Base-by-base conservation (phyloP, 2,888 invertebrate genomes). In the Gnatocerus cornutus region DNA sequence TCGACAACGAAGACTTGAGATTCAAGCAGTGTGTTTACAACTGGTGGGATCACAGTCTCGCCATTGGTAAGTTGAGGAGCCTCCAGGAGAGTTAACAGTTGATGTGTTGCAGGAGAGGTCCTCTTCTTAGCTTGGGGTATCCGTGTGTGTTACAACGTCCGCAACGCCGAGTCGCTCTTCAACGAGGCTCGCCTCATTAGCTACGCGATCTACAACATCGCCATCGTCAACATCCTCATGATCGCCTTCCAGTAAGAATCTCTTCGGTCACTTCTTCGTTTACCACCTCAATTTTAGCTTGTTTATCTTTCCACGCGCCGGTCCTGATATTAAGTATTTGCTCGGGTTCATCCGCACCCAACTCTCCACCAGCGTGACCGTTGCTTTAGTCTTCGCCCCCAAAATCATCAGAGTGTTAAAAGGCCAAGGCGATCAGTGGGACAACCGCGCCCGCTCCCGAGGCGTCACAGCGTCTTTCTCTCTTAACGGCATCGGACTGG, bases 21-120 rank as follows among this genome's bases (percentile, higher is more conserved):
- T 97, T 96, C 86, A 94, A 93, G 81, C 94, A 95, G 81, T 97
- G 97, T 85, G 90, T 92, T 30, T 95, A 93, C 84, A 95, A 95
- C 80, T 96, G 96, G 94, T 97, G 97, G 96, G 95, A 95, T 88
- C 96, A 96, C 84, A 95, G 94, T 83, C 88, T 96, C 82, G 94
- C 95, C 48, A 94, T 95, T 81, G 95, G 96, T 91, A 77, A 76
- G 73, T 21, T n/a, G n/a, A n/a, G n/a, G n/a, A n/a, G n/a, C n/a
- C n/a, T n/a, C n/a, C n/a, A n/a, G n/a, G n/a, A 21, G 21, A 21
- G 2, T 21, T 21, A 21, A 21, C 21, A 21, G 1, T 21, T 33
- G 7, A 13, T 12, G 7, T 10, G n/a, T 86, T 87, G 12, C 83
- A 92, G 92, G 92, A 73, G 93, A 93, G 84, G 90, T 91, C 9